phyloP scores from a whole-genome alignment of 2,888 invertebrate species.

The Himalopsyche japonica region DNA sequence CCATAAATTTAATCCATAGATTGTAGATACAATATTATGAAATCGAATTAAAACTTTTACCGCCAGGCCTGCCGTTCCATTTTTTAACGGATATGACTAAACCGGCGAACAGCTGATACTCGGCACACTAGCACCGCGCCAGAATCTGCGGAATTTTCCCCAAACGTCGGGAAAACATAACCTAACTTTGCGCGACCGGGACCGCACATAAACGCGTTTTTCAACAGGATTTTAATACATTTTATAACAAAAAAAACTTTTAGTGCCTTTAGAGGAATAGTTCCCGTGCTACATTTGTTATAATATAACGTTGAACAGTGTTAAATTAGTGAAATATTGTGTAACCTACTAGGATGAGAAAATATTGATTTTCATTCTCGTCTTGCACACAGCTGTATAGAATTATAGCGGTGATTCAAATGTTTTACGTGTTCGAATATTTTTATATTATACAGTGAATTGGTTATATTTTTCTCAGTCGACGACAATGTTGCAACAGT shows the following conservation, averaged over 20 bases:
- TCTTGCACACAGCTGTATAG: background rate
- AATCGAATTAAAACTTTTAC: background rate
- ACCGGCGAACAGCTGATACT: slow-evolving; percentile 26
- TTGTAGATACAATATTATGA: background rate
- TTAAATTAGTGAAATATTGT: background rate
- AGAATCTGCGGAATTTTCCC: slow-evolving; percentile 23
- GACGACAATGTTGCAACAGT: too few relatives aligned
- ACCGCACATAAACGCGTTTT: background rate
- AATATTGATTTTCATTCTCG: background rate
- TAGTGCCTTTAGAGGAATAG: background rate
- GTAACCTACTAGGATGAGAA: background rate
- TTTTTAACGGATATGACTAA: background rate
- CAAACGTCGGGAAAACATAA: slow-evolving; percentile 31
- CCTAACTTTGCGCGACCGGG: slow-evolving; percentile 2
- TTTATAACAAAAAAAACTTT: background rate
- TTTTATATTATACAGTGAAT: too few relatives aligned
- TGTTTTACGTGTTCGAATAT: background rate
- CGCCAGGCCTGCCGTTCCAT: background rate
- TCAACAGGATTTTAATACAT: background rate
- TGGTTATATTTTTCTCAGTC: too few relatives aligned
- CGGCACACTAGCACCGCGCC: slow-evolving; percentile 8
- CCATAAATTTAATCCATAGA: background rate
- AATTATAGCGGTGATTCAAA: background rate
- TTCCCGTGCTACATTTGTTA: background rate
- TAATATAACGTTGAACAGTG: background rate